phyloP scores from a whole-genome alignment of 2,797 vertebrate species.

The Cryptoblepharus egeriae region DNA sequence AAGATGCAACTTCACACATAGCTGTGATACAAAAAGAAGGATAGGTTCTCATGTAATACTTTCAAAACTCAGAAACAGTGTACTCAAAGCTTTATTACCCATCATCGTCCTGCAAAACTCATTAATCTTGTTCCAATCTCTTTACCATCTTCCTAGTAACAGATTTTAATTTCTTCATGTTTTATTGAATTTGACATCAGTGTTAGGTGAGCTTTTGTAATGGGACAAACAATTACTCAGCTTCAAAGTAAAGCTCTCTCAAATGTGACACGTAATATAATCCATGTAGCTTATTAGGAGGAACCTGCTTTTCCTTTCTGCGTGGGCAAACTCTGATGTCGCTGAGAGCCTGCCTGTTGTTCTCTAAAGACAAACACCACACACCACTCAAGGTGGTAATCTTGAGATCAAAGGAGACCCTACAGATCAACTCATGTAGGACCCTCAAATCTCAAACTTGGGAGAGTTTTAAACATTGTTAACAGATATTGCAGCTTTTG shows the following conservation, averaged over 20 bases:
- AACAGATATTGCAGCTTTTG: background rate
- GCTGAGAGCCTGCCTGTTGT: constrained; percentile 26
- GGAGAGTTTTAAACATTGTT: background rate
- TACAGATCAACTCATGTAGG: background rate
- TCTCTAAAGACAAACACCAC: constrained; percentile 10
- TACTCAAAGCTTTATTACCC: constrained; percentile 38
- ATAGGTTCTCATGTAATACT: background rate
- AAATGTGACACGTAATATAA: constrained; percentile 50
- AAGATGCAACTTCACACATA: constrained; percentile 20
- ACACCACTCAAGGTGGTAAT: background rate
- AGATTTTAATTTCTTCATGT: constrained; percentile 42
- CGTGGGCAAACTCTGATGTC: constrained; percentile 45
- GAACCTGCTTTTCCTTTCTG: constrained; percentile 54
- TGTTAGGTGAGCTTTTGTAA: constrained; percentile 49
- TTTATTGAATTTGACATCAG: constrained; percentile 64
- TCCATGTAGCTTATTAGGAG: constrained; percentile 62
- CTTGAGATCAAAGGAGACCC: background rate
- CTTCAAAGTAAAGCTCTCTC: constrained; percentile 66
- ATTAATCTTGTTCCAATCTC: constrained; percentile 19
- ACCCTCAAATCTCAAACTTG: background rate
- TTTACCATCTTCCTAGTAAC: background rate
- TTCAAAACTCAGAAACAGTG: constrained; percentile 13
- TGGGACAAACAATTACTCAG: constrained; percentile 58
- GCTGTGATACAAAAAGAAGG: background rate
- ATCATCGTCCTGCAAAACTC: constrained; percentile 43